Evolutionary conservation across 2,888 invertebrate species (phyloP).

Genomic region (Coleophora deauratella): DNA sequence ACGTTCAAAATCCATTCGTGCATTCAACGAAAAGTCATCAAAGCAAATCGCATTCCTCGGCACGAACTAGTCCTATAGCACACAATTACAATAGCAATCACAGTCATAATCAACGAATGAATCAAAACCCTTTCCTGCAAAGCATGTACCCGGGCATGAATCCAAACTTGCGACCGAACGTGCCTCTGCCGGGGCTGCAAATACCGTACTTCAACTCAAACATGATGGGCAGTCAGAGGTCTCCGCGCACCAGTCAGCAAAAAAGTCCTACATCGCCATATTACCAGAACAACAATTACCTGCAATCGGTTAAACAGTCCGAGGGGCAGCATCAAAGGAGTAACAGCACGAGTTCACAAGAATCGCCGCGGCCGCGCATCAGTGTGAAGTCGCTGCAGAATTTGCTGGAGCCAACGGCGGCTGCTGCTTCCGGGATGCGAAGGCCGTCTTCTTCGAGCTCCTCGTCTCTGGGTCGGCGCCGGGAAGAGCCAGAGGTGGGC

Average conservation of each 20-base stretch:
- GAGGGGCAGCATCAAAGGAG: constrained; percentile 36
- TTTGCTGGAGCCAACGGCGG: constrained; percentile 70
- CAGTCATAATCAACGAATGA: constrained; percentile 45
- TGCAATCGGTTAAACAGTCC: constrained; percentile 51
- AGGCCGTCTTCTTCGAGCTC: constrained; percentile 46
- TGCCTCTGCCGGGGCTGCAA: constrained; percentile 52
- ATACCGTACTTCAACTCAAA: constrained; percentile 60
- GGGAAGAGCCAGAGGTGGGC: constrained; percentile 77
- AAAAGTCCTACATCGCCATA: constrained; percentile 62
- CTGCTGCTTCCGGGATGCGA: constrained; percentile 39
- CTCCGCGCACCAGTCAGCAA: constrained; percentile 45
- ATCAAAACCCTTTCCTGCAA: constrained; percentile 47
- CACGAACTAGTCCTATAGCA: constrained; percentile 66
- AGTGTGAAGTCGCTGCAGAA: constrained; percentile 78
- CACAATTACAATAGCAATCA: constrained; percentile 53
- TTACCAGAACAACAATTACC: constrained; percentile 60
- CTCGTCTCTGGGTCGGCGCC: constrained; percentile 54
- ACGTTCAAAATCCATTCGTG: constrained; percentile 59
- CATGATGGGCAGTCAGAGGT: constrained; percentile 49
- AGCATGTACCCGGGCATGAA: constrained; percentile 57
- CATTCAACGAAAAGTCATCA: constrained; percentile 59
- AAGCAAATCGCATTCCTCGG: constrained; percentile 52
- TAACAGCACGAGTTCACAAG: constrained; percentile 42
- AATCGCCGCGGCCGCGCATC: constrained; percentile 73
- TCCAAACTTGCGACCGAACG: constrained; percentile 42